Base-by-base conservation (phyloP, 2,888 invertebrate genomes). In the Schizaphis graminum region DNA sequence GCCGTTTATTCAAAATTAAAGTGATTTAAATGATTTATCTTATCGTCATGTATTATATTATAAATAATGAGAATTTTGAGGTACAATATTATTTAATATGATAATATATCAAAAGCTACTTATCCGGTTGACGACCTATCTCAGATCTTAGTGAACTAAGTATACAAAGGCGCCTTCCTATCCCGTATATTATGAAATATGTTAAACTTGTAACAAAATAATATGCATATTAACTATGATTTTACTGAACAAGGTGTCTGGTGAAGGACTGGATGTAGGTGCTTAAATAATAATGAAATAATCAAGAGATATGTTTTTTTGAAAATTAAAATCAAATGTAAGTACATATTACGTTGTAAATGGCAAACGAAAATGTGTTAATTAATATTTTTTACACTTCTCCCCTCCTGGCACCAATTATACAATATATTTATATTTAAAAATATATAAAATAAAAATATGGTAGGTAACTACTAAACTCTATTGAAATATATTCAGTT, bases 1-100 rank as follows among this genome's bases (percentile, higher is more conserved):
- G 16, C 67, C n/a, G n/a, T 67, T 67, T 67, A 67, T 67, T 67
- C 35, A 10, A 67, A 67, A 67, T 35, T n/a, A 67, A n/a, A 67
- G 67, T n/a, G n/a, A 67, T n/a, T 67, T 67, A 67, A 67, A 67
- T 67, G 67, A 35, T 67, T 67, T 67, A n/a, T n/a, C n/a, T 67
- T 16, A 5, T n/a, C 67, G 13, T 67, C n/a, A 16, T n/a, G n/a
- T 67, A 67, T 16, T 67, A 13, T 67, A 67, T n/a, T 67, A 67
- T n/a, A 67, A 67, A 67, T 67, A 67, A n/a, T 67, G n/a, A 67
- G n/a, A 67, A 67, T 35, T n/a, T 35, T 13, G n/a, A n/a, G n/a
- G n/a, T 67, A 16, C 5, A 67, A 67, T n/a, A 67, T n/a, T 35
- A 67, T 67, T 67, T n/a, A 67, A n/a, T 67, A 67, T 67, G 67